phyloP scores from a whole-genome alignment of 2,797 vertebrate species.

The Syndactyla subalaris region DNA sequence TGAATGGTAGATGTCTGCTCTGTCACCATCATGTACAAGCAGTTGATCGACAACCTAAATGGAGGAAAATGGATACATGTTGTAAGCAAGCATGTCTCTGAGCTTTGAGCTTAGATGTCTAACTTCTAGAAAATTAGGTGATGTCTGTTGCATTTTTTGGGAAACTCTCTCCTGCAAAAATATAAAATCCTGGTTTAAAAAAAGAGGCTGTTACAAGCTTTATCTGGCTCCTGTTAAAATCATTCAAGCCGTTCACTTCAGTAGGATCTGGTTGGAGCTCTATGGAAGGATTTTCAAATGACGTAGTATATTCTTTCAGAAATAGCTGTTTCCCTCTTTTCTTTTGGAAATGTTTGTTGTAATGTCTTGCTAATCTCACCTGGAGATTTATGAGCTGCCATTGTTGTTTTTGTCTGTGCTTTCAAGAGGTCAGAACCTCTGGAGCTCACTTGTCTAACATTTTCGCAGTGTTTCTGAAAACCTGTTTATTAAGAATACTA shows the following conservation, averaged over 20 bases:
- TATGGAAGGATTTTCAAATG: neutral
- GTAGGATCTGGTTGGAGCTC: neutral
- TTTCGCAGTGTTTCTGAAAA: slow-evolving; percentile 38
- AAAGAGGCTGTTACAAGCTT: neutral
- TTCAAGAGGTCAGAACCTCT: slow-evolving; percentile 13
- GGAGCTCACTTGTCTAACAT: slow-evolving; percentile 17
- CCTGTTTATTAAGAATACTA: slow-evolving; percentile 37
- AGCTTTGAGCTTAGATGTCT: neutral
- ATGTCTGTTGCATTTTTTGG: neutral
- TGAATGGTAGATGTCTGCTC: neutral
- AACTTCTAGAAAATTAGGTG: neutral
- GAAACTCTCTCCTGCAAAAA: neutral
- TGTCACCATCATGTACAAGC: neutral
- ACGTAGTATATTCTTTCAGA: neutral
- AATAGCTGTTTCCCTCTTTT: neutral
- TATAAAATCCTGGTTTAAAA: neutral
- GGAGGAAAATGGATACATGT: neutral
- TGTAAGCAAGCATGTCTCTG: neutral
- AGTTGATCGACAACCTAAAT: neutral
- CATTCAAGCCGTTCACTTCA: rapidly evolving
- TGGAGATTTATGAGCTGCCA: slow-evolving; percentile 43
- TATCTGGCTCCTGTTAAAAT: neutral
- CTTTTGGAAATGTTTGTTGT: slow-evolving; percentile 24
- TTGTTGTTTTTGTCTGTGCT: neutral
- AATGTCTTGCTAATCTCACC: slow-evolving; percentile 20